Conservation (phyloP, 2,113 vertebrate genomes). For the Sphyrna mokarran region DNA sequence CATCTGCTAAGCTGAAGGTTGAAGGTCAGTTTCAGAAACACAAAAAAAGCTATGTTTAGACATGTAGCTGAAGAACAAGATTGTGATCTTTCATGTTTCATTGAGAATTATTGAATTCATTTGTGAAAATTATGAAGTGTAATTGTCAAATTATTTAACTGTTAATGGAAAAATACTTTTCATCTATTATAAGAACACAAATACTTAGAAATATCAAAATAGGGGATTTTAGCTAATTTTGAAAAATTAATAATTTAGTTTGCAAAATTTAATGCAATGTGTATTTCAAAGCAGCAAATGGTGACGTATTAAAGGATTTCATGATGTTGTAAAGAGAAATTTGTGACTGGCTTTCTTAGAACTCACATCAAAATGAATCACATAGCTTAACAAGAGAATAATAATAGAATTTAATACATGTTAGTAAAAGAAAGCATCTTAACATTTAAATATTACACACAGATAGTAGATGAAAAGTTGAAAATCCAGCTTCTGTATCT, state of each 20-base stretch:
- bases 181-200: neutral
- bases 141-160: neutral
- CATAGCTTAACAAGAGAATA: neutral
- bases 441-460: neutral
- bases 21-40: constrained; percentile 68
- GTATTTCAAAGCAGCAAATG: neutral
- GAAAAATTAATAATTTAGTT: neutral
- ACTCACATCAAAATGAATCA: neutral
- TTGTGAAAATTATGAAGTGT: neutral
- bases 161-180: neutral
- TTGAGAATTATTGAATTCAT: neutral
- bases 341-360: neutral
- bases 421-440: neutral
- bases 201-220: neutral
- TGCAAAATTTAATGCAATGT: neutral
- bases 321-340: neutral
- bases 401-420: neutral
- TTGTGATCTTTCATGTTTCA: neutral
- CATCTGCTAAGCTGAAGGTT: constrained; percentile 82
- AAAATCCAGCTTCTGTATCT: neutral
- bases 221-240: neutral
- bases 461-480: neutral
- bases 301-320: neutral
- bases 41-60: neutral
- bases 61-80: neutral